These are phyloP conservation scores for Daktulosphaira vitifoliae DNA, from an alignment of 1,140 invertebrate genomes.

Conservation along the genomic window DNA sequence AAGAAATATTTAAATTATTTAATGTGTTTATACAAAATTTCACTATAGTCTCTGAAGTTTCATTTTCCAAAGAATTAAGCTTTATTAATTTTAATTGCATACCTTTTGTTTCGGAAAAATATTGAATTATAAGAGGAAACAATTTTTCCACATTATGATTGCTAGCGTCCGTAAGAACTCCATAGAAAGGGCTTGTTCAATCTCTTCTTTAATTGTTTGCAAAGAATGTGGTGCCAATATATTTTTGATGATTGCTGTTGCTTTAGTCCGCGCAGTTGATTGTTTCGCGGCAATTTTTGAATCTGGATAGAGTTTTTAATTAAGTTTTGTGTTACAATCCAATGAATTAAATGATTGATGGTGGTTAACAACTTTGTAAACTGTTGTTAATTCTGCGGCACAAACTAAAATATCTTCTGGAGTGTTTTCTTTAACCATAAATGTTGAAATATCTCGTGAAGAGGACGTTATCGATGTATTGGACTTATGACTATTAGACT, in stretches of 20 bases:
- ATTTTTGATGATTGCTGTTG: conserved; percentile 36
- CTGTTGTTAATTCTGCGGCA: conserved; percentile 35
- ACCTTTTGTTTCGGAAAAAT: conserved; percentile 36
- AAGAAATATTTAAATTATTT: conserved; percentile 30
- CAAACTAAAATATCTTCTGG: conserved; percentile 2
- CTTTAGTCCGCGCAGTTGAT: conserved; percentile 35
- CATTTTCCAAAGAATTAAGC: conserved; percentile 35
- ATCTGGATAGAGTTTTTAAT: no score
- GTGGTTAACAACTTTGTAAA: conserved; percentile 37
- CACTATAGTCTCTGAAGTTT: neutral
- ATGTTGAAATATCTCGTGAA: neutral
- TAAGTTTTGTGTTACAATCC: conserved; percentile 35
- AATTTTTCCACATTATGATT: conserved; percentile 38
- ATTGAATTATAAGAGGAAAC: conserved; percentile 37
- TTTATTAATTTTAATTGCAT: conserved; percentile 38
- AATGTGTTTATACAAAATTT: neutral
- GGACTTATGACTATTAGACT: conserved; percentile 4
- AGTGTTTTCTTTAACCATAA: neutral
- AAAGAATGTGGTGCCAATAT: conserved; percentile 36
- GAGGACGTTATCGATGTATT: neutral
- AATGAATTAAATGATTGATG: conserved; percentile 35
- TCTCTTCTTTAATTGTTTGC: conserved; percentile 29
- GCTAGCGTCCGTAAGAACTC: conserved; percentile 36
- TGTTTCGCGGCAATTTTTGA: no score
- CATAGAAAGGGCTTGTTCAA: conserved; percentile 35